These are phyloP conservation scores for Eurystomus gularis DNA, from an alignment of 2,113 vertebrate species.

Conservation along the genomic window DNA sequence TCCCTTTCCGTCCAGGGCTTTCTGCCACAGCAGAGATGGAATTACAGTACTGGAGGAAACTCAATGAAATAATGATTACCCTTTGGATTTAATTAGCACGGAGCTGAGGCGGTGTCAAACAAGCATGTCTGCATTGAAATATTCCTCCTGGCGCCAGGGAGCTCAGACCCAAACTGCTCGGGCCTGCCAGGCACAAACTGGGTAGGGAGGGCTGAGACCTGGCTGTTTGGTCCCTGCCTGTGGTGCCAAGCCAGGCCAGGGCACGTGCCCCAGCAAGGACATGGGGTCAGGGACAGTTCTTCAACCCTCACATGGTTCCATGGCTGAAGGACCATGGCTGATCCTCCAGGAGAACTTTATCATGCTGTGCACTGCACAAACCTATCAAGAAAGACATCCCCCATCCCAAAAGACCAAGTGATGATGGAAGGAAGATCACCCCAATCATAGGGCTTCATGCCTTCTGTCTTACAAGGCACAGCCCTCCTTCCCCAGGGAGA, in stretches of 20 bases:
- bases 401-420: neutral
- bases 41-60: slow-evolving; percentile 28
- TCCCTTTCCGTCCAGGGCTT: neutral
- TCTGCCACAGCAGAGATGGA: slow-evolving; percentile 31
- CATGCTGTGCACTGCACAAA: neutral
- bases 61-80: slow-evolving; percentile 59
- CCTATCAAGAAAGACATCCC: neutral
- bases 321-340: neutral
- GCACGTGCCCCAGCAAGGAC: fast-evolving
- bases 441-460: neutral
- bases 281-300: neutral
- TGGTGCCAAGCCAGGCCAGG: neutral
- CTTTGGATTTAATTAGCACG: slow-evolving; percentile 46
- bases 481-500: neutral
- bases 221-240: neutral
- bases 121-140: neutral
- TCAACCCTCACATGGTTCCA: neutral
- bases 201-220: neutral
- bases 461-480: neutral
- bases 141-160: fast-evolving
- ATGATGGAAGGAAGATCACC: neutral
- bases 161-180: neutral
- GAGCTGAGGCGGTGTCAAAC: neutral
- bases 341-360: neutral
- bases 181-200: neutral